Base-by-base conservation (phyloP, 2,888 invertebrate genomes). In the Tetragonula carbonaria region DNA sequence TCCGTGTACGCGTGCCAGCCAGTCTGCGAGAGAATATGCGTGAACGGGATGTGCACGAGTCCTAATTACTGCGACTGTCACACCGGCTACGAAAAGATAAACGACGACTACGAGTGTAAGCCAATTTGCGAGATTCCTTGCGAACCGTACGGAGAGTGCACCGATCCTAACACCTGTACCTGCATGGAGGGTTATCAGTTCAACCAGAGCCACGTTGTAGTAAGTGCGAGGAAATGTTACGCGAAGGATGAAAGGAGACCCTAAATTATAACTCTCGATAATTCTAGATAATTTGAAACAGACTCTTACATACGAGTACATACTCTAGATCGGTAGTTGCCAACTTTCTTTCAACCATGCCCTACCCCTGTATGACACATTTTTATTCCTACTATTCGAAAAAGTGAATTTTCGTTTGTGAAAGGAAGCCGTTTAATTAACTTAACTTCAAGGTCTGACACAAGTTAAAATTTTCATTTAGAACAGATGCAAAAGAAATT, bases 111-210 rank as follows among this genome's bases (percentile, higher is more conserved):
- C 33, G 13, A 50, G 2, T 95, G 95, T 93, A 94, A 83, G 91
- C 95, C 94, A 5, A 91, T 87, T 77, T 95, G 92, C 93, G 93
- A 91, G 33, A 82, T 87, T 38, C 83, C 87, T 3, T 93, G 93
- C 76, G 33, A 4, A 38, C 65, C 87, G 18, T 90, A 91, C 80
- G 91, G 92, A 8, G 82, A 88, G 4, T 93, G 93, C 75, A 79
- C 84, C 4, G 88, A 84, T 21, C 91, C 91, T 16, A 82, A 89
- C 11, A 77, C 74, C 0, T 93, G 93, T 65, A 77, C 50, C 6
- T 93, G 93, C 68, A 45, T 78, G 1, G 59, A 78, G n/a, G 93
- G 92, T 8, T 93, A 89, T 80, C 95, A 82, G 90, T 38, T 28
- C 70, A 33, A 13, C 11, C 11, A 38, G 13, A 65, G 33, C 21